Base-by-base conservation (phyloP, 2,113 vertebrate genomes). In the Kryptolebias marmoratus region DNA sequence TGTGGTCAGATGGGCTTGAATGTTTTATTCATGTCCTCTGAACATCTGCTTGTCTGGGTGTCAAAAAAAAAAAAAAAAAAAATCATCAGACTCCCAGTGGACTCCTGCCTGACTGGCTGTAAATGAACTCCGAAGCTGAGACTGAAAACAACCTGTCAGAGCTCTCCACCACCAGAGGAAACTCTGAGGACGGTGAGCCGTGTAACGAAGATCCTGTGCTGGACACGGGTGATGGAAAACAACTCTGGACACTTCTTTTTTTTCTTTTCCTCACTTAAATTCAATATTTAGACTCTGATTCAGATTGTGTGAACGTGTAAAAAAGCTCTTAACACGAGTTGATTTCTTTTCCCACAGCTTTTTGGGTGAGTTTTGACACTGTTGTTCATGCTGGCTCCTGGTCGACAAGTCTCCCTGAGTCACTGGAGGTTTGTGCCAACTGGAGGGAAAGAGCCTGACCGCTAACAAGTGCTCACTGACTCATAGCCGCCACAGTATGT, bases 381-480 rank as follows among this genome's bases (percentile, higher is more conserved):
- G 85, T 86, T 92, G 81, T 84, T 88, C 87, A 30, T 83, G 88
- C 75, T 85, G 75, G 81, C 77, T 82, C 52, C 75, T 64, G 84
- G 81, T 89, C 69, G 57, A 80, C 89, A 86, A 90, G 88, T 88
- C 79, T 74, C 75, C 77, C 82, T 91, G 91, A 93, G 86, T 92
- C 90, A 93, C 88, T 68, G 56, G 71, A 87, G 80, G 75, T 69
- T 72, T 5, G 64, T 83, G 92, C 92, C 92, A 93, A 91, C 83
- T 85, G 84, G 85, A 89, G 79, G 79, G 83, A 86, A 80, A 81
- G 82, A 91, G 87, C 65, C 84, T 88, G 87, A 87, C 93, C 92
- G 87, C 89, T 86, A 91, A 95, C 94, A 93, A 91, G 89, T 89
- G 84, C 82, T 90, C 89, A 87, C 79, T 92, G 93, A 93, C 83